These are phyloP conservation scores for Caenorhabditis sinica DNA, from an alignment of 2,888 invertebrate species.

Conservation along the genomic window DNA sequence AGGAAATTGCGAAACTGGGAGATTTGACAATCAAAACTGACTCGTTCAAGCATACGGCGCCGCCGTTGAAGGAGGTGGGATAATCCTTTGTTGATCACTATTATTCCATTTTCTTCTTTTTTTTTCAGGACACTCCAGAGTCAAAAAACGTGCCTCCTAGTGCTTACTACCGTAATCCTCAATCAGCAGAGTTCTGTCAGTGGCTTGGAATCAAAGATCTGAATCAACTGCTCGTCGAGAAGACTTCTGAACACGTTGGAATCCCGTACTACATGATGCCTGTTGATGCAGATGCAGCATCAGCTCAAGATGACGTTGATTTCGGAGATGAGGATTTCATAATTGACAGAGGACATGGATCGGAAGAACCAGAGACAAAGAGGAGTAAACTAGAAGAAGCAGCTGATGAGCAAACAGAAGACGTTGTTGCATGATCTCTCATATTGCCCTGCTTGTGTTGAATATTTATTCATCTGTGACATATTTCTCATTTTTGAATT, in stretches of 20 bases:
- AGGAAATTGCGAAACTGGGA: conserved; percentile 85
- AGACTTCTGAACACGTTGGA: conserved; percentile 57
- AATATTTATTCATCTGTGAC: too few species aligned
- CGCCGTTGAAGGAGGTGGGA: conserved; percentile 84
- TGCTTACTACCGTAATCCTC: conserved; percentile 78
- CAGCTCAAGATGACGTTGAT: conserved; percentile 63
- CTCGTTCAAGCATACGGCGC: conserved; percentile 90
- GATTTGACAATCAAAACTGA: conserved; percentile 88
- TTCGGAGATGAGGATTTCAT: conserved; percentile 73
- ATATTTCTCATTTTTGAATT: too few species aligned
- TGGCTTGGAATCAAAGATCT: conserved; percentile 79
- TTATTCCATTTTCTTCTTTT: background rate
- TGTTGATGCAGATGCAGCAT: conserved; percentile 12
- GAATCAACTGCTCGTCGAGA: conserved; percentile 75
- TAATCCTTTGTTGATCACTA: background rate
- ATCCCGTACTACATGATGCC: conserved; percentile 65
- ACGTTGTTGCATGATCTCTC: conserved; percentile 2
- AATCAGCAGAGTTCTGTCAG: conserved; percentile 78
- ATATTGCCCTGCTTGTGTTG: background rate
- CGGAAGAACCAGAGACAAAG: conserved; percentile 44
- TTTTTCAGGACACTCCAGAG: conserved; percentile 32
- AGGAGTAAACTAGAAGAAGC: conserved; percentile 20
- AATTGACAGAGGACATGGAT: conserved; percentile 61
- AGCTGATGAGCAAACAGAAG: background rate
- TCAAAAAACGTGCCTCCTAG: conserved; percentile 50